Evolutionary conservation across 2,797 vertebrate genomes (phyloP).

Genomic region (Falco columbarius): DNA sequence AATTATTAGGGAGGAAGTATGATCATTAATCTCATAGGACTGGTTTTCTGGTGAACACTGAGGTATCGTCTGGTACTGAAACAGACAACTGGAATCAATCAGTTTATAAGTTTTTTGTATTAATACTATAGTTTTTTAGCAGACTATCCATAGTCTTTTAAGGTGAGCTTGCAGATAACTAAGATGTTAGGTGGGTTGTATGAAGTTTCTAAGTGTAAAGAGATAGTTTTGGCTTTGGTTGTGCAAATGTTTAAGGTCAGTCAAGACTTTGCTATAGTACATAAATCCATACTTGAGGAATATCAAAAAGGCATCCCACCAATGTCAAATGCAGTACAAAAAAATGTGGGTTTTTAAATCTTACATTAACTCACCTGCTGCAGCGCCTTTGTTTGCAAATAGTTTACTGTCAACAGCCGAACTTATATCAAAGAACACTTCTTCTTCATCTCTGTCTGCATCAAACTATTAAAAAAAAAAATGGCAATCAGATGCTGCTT

Average conservation of each 20-base stretch:
- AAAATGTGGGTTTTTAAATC: neutral
- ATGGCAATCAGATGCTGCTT: neutral
- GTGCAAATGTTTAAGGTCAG: neutral
- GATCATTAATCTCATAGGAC: neutral
- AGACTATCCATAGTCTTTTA: neutral
- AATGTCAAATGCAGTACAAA: neutral
- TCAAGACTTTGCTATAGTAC: neutral
- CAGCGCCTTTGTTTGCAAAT: slow-evolving; percentile 87
- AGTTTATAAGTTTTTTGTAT: neutral
- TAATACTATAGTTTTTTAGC: neutral
- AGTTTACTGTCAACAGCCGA: slow-evolving; percentile 92
- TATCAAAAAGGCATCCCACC: neutral
- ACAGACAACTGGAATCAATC: neutral
- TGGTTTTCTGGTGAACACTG: neutral
- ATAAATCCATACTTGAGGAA: neutral
- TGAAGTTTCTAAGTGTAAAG: neutral
- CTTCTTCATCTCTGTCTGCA: slow-evolving; percentile 93
- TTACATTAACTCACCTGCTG: slow-evolving; percentile 82
- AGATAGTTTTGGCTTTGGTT: neutral
- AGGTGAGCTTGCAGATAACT: neutral
- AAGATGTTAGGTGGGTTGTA: neutral
- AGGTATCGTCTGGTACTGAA: neutral
- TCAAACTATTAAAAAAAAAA: slow-evolving; percentile 82
- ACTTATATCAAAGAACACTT: slow-evolving; percentile 95
- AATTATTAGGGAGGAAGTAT: neutral